Percentiles rank a stretch among this genome's conserved stretches.
These are phyloP conservation scores for Lucilia cuprina DNA, from an alignment of 1,140 invertebrate species.

Conservation along the genomic window DNA sequence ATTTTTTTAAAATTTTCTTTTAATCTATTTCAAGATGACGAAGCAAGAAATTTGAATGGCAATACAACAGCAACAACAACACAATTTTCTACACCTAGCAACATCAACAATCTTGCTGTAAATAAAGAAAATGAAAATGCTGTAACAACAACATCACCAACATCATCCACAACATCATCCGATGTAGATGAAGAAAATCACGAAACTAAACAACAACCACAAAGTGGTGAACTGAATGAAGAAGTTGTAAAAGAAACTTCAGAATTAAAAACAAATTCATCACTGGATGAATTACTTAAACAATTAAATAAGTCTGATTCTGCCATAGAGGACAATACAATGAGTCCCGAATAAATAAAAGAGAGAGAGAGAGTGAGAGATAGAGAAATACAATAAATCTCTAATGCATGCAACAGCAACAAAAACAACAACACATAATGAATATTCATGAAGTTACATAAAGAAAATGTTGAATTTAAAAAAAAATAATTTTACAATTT, in stretches of 20 bases:
- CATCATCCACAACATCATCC: not conserved
- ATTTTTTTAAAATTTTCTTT: not conserved
- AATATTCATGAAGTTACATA: not conserved
- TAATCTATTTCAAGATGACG: not conserved
- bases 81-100: not conserved
- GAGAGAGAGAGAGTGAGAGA: no score
- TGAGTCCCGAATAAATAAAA: slow-evolving; percentile 10
- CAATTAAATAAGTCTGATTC: slow-evolving; percentile 24
- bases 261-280: not conserved
- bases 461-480: not conserved
- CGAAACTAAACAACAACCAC: not conserved
- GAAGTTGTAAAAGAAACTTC: not conserved
- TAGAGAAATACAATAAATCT: no score
- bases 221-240: not conserved
- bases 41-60: not conserved
- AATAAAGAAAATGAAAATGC: not conserved
- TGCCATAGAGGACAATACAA: slow-evolving; percentile 8
- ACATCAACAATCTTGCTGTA: not conserved
- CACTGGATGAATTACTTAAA: not conserved
- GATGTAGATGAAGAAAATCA: slow-evolving; percentile 9
- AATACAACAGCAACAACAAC: not conserved
- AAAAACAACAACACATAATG: no score
- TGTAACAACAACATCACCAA: not conserved
- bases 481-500: not conserved
- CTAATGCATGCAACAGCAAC: not conserved